A percentile compares a stretch with the other conserved stretches of the same genome.
Evolutionary conservation across 35 echinoderm and acorn worm species (phyloP).

Genomic region (Heliocidaris erythrogramma): DNA sequence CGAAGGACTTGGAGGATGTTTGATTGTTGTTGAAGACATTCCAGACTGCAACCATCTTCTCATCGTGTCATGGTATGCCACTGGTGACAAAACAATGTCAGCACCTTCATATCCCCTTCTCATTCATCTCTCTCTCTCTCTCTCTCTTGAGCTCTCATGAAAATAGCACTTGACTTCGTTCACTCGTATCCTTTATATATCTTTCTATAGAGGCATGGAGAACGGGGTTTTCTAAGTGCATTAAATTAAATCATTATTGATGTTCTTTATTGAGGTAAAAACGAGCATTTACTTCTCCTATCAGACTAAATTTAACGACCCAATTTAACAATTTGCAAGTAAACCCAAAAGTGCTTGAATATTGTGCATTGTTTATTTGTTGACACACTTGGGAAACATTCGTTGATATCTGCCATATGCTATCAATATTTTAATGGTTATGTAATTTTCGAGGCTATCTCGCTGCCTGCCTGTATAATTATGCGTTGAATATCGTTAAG

Average conservation of each 20-base stretch:
- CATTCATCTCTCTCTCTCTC: not conserved
- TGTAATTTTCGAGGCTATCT: too few relatives aligned
- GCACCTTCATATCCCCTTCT: not conserved
- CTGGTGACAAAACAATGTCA: slow-evolving; percentile 9
- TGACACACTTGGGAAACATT: not conserved
- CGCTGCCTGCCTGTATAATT: not conserved
- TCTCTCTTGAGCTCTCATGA: not conserved
- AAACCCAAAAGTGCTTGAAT: not conserved
- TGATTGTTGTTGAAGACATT: slow-evolving; percentile 18
- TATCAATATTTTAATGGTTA: not conserved
- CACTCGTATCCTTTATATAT: not conserved
- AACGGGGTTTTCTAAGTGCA: not conserved
- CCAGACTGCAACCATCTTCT: not conserved
- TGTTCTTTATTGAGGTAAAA: not conserved
- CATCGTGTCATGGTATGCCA: not conserved
- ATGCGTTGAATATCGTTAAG: not conserved
- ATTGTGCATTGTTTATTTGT: not conserved
- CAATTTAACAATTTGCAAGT: not conserved
- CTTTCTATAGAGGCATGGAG: not conserved
- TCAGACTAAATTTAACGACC: not conserved
- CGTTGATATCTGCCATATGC: not conserved
- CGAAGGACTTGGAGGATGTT: not conserved
- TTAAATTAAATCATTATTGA: not conserved
- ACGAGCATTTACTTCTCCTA: not conserved
- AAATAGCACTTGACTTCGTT: not conserved